Base-by-base conservation (phyloP, 2,113 vertebrate genomes). In the Gnathonemus echidnorhynchus region DNA sequence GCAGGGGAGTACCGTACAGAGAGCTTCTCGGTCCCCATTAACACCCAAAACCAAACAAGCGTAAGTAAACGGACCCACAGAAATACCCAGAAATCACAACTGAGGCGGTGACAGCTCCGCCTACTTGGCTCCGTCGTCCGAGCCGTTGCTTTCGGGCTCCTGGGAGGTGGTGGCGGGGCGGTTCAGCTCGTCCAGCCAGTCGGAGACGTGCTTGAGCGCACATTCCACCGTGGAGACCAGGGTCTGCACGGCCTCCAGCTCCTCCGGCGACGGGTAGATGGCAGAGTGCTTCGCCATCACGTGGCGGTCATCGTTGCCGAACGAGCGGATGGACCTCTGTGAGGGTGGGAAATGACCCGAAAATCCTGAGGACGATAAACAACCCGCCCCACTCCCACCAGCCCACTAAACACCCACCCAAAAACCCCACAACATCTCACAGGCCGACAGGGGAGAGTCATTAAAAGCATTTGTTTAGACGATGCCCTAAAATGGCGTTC, bases 281-380 rank as follows among this genome's bases (percentile, higher is more conserved):
- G 97, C 97, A 93, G 98, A 99, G 95, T 99, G 98, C 90, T 99
- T 99, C 89, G 99, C 97, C 98, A 99, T 99, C 92, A 99, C 98
- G 45, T 99, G 98, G 94, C 98, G 98, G 95, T 99, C 98, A 95
- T 99, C 98, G 11, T 99, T 99, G 91, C 98, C 98, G 92, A 99
- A 99, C 91, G 98, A 99, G 92, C 98, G 97, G 95, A 98, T 99
- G 91, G 98, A 99, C 97, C 98, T 98, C 98, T 99, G 96, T 92
- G 53, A 92, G 19, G 13, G 10, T 9, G 21, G 21, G 74, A 66
- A 1, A 10, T 2, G 5, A 45, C 21, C 53, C 46, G 6, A 50
- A 5, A 45, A n/a, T 21, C 21, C 50, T 45, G 87, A 15, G 45
- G 21, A 83, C 13, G 52, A 13, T 17, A 39, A 13, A 58, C 19